Evolutionary conservation across 1,140 invertebrate genomes (phyloP).

Genomic region (Cydia strobilella): DNA sequence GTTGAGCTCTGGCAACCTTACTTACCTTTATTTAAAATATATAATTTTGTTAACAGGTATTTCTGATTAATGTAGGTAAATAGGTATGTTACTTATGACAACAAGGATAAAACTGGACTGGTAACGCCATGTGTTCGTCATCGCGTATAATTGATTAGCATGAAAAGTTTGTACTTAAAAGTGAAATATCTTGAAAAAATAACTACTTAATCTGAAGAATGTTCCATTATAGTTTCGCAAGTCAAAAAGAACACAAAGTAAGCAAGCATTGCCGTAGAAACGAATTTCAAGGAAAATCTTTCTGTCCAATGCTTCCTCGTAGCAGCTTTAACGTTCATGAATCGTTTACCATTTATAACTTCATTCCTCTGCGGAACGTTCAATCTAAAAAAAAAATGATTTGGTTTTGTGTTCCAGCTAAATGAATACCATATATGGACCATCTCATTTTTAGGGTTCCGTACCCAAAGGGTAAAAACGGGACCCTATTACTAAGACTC

Average conservation of each 20-base stretch:
- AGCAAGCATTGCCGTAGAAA: not conserved
- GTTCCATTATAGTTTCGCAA: not conserved
- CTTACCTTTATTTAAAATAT: no score
- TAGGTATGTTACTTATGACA: no score
- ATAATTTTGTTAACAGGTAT: no score
- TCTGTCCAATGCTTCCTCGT: not conserved
- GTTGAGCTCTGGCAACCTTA: no score
- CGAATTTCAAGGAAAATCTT: constrained; percentile 2
- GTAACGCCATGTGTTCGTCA: no score
- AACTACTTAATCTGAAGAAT: not conserved
- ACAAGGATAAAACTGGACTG: no score
- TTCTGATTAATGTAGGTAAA: no score
- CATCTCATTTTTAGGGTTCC: no score
- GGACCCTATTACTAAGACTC: no score
- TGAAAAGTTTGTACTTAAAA: not conserved
- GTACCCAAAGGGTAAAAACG: no score
- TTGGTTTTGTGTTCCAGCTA: not conserved
- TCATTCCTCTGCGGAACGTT: not conserved
- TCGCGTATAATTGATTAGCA: no score
- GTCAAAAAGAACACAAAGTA: not conserved
- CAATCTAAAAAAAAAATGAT: not conserved
- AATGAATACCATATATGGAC: not conserved
- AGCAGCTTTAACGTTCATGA: constrained; percentile 1
- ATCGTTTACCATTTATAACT: constrained; percentile 4
- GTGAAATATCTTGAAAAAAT: not conserved